phyloP scores from a whole-genome alignment of 2,113 vertebrate species.

The Dicentrarchus labrax region DNA sequence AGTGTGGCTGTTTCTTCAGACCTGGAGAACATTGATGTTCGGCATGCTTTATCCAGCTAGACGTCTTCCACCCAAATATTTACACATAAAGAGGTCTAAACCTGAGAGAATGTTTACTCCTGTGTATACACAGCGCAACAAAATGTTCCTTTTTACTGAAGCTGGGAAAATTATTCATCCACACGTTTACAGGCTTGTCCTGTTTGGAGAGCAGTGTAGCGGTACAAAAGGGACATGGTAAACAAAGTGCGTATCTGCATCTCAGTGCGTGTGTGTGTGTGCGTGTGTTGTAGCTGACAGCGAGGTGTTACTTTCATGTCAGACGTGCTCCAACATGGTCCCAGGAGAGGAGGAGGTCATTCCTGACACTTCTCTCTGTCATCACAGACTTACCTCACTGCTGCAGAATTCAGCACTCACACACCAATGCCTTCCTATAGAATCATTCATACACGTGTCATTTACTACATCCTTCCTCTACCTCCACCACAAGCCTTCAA shows the following conservation, averaged over 20 bases:
- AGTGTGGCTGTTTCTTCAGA: not conserved
- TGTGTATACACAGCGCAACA: not conserved
- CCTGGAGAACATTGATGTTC: not conserved
- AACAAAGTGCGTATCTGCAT: not conserved
- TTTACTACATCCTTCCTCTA: not conserved
- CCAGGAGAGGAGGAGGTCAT: constrained; percentile 14
- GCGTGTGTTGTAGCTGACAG: not conserved
- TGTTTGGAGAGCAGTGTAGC: not conserved
- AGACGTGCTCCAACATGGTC: constrained; percentile 55
- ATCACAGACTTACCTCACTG: constrained; percentile 35
- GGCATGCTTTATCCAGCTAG: not conserved
- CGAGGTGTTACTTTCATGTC: not conserved
- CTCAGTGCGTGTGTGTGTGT: not conserved
- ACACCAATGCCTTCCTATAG: not conserved
- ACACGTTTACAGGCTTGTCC: constrained; percentile 19
- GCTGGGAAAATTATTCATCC: not conserved
- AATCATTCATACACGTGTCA: not conserved
- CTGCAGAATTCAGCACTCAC: constrained; percentile 21
- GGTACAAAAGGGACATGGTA: not conserved
- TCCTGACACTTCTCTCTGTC: constrained; percentile 33
- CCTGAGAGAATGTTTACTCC: not conserved
- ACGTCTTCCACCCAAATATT: not conserved
- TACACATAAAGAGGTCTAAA: not conserved
- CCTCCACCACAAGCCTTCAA: not conserved
- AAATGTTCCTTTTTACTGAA: not conserved